Percentiles rank a stretch among this genome's conserved stretches.
Evolutionary conservation across 30 jellyfish, hydroid and myxozoan species (phyloP).

Genomic region (Mastigias papua): DNA sequence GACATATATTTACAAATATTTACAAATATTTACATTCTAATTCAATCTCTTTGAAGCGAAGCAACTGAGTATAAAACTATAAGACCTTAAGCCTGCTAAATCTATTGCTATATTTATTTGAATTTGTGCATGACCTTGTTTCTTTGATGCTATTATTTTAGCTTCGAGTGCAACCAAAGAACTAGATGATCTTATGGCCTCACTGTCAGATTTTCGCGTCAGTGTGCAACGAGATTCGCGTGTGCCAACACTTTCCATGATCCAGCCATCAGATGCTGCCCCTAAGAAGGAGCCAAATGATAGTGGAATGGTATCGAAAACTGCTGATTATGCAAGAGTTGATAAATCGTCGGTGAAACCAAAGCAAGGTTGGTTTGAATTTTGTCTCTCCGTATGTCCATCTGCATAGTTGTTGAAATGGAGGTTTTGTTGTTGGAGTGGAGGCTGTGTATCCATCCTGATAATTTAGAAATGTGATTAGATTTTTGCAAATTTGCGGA

Average conservation of each 20-base stretch:
- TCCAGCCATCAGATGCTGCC: constrained; percentile 20
- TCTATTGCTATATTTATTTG: not conserved
- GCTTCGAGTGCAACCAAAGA: constrained; percentile 97
- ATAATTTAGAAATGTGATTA: too few relatives aligned
- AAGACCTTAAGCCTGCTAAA: not conserved
- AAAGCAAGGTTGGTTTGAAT: constrained; percentile 70
- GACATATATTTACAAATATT: too few relatives aligned
- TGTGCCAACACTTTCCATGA: constrained; percentile 47
- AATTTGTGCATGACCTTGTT: not conserved
- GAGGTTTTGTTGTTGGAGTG: too few relatives aligned
- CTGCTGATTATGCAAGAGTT: constrained; percentile 90
- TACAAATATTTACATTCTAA: too few relatives aligned
- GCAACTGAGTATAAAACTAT: not conserved
- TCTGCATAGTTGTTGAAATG: too few relatives aligned
- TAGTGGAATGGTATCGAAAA: constrained; percentile 68
- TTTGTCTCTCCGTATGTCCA: too few relatives aligned
- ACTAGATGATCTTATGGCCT: constrained; percentile 97
- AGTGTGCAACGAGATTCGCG: constrained; percentile 74
- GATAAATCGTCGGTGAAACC: constrained; percentile 81
- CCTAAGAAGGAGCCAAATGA: constrained; percentile 10
- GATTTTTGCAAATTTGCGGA: too few relatives aligned
- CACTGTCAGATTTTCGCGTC: constrained; percentile 94
- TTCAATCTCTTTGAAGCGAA: too few relatives aligned
- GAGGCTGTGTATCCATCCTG: too few relatives aligned
- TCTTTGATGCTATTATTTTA: constrained; percentile 22